Conservation (phyloP, 2,113 vertebrate species). For the Dromaius novaehollandiae region DNA sequence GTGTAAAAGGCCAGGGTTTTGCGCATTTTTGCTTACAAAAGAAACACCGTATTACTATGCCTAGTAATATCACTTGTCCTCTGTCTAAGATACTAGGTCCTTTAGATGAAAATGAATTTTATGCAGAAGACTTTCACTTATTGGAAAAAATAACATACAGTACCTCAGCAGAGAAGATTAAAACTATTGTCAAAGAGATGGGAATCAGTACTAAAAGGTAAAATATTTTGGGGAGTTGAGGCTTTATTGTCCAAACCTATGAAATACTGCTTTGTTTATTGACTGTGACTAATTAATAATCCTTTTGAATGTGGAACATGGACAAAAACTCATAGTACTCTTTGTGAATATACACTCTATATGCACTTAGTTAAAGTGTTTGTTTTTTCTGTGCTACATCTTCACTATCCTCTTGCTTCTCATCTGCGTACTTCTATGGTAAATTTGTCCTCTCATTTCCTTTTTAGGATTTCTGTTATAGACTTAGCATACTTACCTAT, state of each 20-base stretch:
- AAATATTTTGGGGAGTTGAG: slow-evolving; percentile 11
- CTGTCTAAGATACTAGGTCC: slow-evolving; percentile 84
- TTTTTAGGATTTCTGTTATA: not conserved
- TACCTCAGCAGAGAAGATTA: slow-evolving; percentile 86
- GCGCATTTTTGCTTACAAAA: not conserved
- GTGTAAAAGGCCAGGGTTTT: not conserved
- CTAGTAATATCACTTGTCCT: not conserved
- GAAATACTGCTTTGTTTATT: not conserved
- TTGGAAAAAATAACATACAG: slow-evolving; percentile 89
- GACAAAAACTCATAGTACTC: not conserved
- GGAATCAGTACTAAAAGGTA: slow-evolving; percentile 76
- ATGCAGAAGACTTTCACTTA: slow-evolving; percentile 89
- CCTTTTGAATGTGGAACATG: not conserved
- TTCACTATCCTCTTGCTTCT: not conserved
- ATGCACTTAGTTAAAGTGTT: not conserved
- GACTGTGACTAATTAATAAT: not conserved
- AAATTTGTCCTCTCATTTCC: not conserved
- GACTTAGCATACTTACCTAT: not conserved
- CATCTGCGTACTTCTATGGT: not conserved
- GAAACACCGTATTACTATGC: not conserved
- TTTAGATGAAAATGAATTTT: slow-evolving; percentile 82
- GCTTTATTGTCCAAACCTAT: not conserved
- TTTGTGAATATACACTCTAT: not conserved
- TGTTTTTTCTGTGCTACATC: not conserved
- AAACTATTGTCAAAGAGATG: slow-evolving; percentile 87